Evolutionary conservation across 2,888 invertebrate species (phyloP).

Genomic region (Junonia oenone): DNA sequence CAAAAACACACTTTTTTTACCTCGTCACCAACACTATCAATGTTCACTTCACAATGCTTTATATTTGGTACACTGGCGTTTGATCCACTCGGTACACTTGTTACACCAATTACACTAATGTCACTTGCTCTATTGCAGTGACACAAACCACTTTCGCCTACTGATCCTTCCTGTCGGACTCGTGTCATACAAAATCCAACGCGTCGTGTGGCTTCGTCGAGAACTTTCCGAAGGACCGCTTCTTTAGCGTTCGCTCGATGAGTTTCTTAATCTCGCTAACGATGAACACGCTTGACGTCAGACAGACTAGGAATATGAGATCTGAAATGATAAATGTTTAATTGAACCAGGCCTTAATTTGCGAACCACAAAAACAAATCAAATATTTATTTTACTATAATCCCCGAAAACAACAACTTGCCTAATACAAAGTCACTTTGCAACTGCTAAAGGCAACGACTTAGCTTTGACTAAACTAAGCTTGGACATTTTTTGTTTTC

Average conservation of each 20-base stretch:
- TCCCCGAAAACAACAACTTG: too few species aligned
- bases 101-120: not conserved
- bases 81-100: not conserved
- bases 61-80: too few species aligned
- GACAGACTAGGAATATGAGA: constrained; percentile 91
- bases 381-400: too few species aligned
- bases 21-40: constrained; percentile 3
- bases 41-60: constrained; percentile 7
- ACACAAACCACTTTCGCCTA: constrained; percentile 38
- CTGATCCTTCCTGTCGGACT: constrained; percentile 64
- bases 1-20: constrained; percentile 21
- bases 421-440: too few species aligned
- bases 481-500: too few species aligned
- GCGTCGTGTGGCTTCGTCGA: constrained; percentile 66
- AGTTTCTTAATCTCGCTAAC: constrained; percentile 96
- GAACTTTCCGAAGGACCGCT: constrained; percentile 63
- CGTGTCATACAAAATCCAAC: constrained; percentile 88
- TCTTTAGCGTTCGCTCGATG: constrained; percentile 86
- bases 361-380: too few species aligned
- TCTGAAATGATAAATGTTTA: constrained; percentile 84
- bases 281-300: constrained; percentile 98
- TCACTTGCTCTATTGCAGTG: constrained; percentile 15
- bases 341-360: too few species aligned
- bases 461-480: too few species aligned
- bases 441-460: too few species aligned